phyloP scores from a whole-genome alignment of 1,140 invertebrate genomes.

The Drosophila navojoa region DNA sequence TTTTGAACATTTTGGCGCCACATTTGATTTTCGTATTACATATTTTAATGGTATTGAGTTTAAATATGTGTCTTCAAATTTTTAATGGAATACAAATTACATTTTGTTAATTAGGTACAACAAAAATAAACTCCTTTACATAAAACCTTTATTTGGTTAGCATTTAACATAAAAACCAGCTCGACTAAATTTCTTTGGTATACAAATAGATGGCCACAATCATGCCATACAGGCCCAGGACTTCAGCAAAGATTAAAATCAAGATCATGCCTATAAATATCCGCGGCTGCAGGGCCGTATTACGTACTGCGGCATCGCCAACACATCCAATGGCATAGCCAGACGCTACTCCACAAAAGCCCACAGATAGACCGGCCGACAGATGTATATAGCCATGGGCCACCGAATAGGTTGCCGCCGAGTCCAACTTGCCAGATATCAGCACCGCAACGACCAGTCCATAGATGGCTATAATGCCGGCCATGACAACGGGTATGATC shows the following conservation, averaged over 20 bases:
- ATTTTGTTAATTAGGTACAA: too few relatives aligned
- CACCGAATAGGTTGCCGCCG: constrained; percentile 85
- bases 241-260: constrained; percentile 98
- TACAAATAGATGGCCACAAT: constrained; percentile 97
- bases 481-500: constrained; percentile 71
- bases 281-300: constrained; percentile 95
- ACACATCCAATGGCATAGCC: constrained; percentile 97
- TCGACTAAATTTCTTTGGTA: constrained; percentile 85
- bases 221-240: constrained; percentile 96
- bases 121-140: too few relatives aligned
- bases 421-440: constrained; percentile 88
- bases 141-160: too few relatives aligned
- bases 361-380: constrained; percentile 94
- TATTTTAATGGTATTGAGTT: too few relatives aligned
- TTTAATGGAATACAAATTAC: too few relatives aligned
- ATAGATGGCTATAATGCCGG: constrained; percentile 88
- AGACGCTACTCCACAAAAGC: constrained; percentile 94
- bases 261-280: constrained; percentile 98
- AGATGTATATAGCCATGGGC: constrained; percentile 93
- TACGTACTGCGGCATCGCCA: constrained; percentile 95
- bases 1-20: not conserved
- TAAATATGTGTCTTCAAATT: too few relatives aligned
- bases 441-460: constrained; percentile 96
- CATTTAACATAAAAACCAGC: not conserved
- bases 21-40: not conserved